Evolutionary conservation across 2,888 invertebrate species (phyloP).

Genomic region (Omphaloscelis lunosa): DNA sequence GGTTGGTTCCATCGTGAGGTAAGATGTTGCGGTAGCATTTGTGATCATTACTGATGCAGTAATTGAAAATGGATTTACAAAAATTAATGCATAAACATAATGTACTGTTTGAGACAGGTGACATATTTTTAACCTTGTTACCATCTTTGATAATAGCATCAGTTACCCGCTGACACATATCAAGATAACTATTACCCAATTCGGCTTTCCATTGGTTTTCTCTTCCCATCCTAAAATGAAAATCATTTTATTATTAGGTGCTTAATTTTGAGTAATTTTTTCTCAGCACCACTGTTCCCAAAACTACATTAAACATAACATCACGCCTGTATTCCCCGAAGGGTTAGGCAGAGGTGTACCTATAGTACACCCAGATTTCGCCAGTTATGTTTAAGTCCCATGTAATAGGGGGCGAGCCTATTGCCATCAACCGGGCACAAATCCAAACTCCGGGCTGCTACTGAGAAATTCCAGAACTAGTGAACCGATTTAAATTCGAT

Average conservation of each 20-base stretch:
- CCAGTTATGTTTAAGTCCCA: too few species aligned
- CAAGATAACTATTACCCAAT: not conserved
- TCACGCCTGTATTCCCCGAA: too few species aligned
- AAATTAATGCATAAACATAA: not conserved
- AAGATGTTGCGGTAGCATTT: not conserved
- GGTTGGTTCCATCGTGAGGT: not conserved
- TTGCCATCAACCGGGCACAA: too few species aligned
- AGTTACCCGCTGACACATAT: not conserved
- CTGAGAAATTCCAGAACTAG: too few species aligned
- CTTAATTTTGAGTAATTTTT: not conserved
- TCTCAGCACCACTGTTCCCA: not conserved
- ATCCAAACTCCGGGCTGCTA: too few species aligned
- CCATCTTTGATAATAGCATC: not conserved
- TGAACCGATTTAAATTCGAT: too few species aligned
- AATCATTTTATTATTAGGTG: not conserved
- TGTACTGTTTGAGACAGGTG: not conserved
- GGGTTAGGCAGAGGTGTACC: too few species aligned
- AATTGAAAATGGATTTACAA: not conserved
- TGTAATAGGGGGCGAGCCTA: too few species aligned
- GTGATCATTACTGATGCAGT: not conserved
- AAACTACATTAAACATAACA: too few species aligned
- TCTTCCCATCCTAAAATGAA: not conserved
- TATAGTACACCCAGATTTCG: too few species aligned
- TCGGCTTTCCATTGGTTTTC: not conserved
- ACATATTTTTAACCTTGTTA: not conserved